Conservation (phyloP, 2,113 vertebrate genomes). For the Arizona elegans region DNA sequence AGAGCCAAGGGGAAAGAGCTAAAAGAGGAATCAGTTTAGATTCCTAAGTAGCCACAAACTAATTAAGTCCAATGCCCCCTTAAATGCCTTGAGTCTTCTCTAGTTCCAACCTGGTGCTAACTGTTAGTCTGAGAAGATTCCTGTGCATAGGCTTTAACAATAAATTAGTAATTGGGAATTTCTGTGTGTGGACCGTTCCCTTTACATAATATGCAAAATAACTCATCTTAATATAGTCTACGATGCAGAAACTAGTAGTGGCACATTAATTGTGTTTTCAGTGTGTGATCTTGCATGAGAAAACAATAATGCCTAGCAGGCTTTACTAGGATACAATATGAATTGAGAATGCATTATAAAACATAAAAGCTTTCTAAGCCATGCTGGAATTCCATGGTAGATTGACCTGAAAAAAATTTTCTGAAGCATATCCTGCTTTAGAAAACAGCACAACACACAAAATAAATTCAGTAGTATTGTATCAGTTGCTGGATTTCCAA, state of each 20-base stretch:
- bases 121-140: not conserved
- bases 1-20: not conserved
- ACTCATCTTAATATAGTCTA: not conserved
- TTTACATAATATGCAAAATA: not conserved
- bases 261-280: not conserved
- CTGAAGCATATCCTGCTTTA: not conserved
- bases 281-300: not conserved
- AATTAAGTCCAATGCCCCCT: not conserved
- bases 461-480: not conserved
- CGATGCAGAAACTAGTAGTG: not conserved
- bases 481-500: not conserved
- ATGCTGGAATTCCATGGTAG: not conserved
- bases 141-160: not conserved
- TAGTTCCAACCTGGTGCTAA: not conserved
- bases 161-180: not conserved
- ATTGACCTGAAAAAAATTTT: not conserved
- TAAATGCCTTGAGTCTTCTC: not conserved
- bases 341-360: not conserved
- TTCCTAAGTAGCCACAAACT: not conserved
- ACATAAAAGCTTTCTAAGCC: not conserved
- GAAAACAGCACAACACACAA: not conserved
- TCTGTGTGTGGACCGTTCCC: not conserved
- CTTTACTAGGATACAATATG: not conserved
- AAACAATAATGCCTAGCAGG: not conserved
- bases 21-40: not conserved